phyloP scores from a whole-genome alignment of 2,797 vertebrate species.

The Enteromius unitaeniatus region DNA sequence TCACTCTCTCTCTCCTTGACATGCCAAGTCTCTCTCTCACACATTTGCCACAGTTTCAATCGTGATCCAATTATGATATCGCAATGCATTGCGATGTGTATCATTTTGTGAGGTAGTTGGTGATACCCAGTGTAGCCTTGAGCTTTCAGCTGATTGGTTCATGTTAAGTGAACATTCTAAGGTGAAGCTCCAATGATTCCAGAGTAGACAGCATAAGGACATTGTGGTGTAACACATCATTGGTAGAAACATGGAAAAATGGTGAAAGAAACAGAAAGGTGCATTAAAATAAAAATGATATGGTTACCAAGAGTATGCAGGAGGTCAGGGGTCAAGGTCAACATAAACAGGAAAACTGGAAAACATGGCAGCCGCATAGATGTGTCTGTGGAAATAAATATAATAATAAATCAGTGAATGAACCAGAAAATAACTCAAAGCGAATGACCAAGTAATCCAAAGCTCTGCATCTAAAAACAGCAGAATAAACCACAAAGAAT shows the following conservation, averaged over 20 bases:
- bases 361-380: slow-evolving; percentile 91
- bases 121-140: background rate
- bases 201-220: slow-evolving; percentile 16
- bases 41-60: slow-evolving; percentile 22
- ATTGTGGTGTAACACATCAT: background rate
- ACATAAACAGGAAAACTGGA: slow-evolving; percentile 97
- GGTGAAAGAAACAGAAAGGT: slow-evolving; percentile 80
- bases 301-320: slow-evolving; percentile 99
- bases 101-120: slow-evolving; percentile 11
- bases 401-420: slow-evolving; percentile 94
- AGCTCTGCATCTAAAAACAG: slow-evolving; percentile 15
- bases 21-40: slow-evolving; percentile 6
- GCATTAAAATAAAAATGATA: slow-evolving; percentile 97
- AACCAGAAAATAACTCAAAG: slow-evolving; percentile 55
- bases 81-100: slow-evolving; percentile 21
- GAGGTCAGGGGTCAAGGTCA: slow-evolving; percentile 99
- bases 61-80: slow-evolving; percentile 41
- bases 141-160: slow-evolving; percentile 24
- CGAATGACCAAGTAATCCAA: slow-evolving; percentile 24
- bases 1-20: slow-evolving; percentile 16
- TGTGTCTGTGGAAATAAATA: slow-evolving; percentile 95
- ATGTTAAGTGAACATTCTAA: background rate
- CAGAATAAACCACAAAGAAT: slow-evolving; percentile 2
- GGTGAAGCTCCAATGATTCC: slow-evolving; percentile 1
- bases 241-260: slow-evolving; percentile 62